Evolutionary conservation across 2,113 vertebrate species (phyloP).

Genomic region (Psilopsiagon aurifrons): DNA sequence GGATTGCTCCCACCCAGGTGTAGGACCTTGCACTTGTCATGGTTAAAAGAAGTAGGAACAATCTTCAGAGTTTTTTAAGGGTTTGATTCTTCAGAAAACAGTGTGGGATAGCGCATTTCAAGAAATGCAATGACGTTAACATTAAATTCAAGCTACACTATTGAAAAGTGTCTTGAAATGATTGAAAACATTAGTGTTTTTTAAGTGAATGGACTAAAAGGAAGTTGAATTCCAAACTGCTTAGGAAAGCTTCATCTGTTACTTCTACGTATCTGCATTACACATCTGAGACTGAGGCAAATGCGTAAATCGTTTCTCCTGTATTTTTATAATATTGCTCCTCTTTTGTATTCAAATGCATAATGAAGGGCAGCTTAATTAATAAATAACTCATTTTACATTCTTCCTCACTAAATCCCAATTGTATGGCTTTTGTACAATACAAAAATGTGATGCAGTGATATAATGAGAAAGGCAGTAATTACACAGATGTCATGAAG

Average conservation of each 20-base stretch:
- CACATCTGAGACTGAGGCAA: neutral
- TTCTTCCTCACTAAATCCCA: neutral
- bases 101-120: neutral
- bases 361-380: neutral
- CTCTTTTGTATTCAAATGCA: neutral
- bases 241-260: neutral
- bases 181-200: neutral
- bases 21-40: no score
- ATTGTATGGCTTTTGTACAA: neutral
- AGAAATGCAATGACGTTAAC: neutral
- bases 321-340: neutral
- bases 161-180: neutral
- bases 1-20: no score
- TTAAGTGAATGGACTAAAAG: neutral
- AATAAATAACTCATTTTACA: neutral
- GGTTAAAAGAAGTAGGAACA: neutral
- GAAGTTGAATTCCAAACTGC: neutral
- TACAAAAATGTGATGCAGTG: neutral
- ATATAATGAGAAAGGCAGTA: slow-evolving; percentile 8
- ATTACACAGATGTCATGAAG: slow-evolving; percentile 7
- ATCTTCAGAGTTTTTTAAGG: neutral
- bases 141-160: neutral
- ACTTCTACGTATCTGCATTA: neutral
- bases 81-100: neutral
- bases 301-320: neutral